phyloP scores from a whole-genome alignment of 1,140 invertebrate genomes.

The Zaprionus lachaisei region DNA sequence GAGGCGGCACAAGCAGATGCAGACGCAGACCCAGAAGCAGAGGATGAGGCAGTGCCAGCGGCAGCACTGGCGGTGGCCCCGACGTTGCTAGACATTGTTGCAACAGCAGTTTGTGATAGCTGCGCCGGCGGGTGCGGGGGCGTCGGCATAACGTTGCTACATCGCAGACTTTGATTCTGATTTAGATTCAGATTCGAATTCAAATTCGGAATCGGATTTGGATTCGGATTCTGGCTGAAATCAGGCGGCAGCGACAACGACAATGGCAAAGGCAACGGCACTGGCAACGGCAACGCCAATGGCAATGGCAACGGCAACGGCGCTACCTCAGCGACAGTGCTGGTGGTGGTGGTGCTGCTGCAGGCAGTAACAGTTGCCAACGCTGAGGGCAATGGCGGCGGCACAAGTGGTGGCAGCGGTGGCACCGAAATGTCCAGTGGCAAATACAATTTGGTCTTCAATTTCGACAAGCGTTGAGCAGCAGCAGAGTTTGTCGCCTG shows the following conservation, averaged over 20 bases:
- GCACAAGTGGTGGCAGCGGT: slow-evolving; percentile 36
- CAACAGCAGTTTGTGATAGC: background rate
- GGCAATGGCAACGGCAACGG: slow-evolving; percentile 37
- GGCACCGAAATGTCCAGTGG: slow-evolving; percentile 68
- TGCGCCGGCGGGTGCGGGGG: background rate
- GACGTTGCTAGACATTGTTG: slow-evolving; percentile 22
- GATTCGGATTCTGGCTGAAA: slow-evolving; percentile 35
- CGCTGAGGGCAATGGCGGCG: slow-evolving; percentile 12
- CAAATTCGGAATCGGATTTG: background rate
- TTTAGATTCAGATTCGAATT: slow-evolving; percentile 1
- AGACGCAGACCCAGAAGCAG: slow-evolving; percentile 17
- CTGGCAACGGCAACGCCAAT: slow-evolving; percentile 21
- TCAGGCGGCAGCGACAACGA: slow-evolving; percentile 52
- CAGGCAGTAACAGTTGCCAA: slow-evolving; percentile 19
- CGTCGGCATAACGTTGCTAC: slow-evolving; percentile 17
- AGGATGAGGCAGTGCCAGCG: slow-evolving; percentile 8
- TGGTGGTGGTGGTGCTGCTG: background rate
- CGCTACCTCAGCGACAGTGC: slow-evolving; percentile 22
- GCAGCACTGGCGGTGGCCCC: slow-evolving; percentile 11
- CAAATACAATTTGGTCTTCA: slow-evolving; percentile 62
- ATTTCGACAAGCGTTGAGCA: slow-evolving; percentile 46
- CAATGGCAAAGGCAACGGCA: slow-evolving; percentile 38
- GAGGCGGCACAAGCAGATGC: slow-evolving; percentile 14
- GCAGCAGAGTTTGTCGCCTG: slow-evolving; percentile 32
- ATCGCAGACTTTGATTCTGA: slow-evolving; percentile 21